Evolutionary conservation across 2,113 vertebrate species (phyloP).

Genomic region (Syngnathus scovelli): DNA sequence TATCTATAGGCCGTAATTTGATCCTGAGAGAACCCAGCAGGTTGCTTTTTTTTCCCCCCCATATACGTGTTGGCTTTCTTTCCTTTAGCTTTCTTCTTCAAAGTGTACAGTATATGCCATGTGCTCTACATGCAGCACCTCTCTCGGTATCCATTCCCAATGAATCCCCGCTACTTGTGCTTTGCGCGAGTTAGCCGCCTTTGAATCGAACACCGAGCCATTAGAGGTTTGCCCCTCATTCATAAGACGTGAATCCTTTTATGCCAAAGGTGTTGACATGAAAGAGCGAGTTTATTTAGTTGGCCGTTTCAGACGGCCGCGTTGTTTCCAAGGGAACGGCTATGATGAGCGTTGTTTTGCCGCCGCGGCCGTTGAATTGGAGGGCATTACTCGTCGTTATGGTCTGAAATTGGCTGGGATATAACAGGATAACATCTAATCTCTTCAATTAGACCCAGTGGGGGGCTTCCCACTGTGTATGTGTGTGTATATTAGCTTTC

Average conservation of each 20-base stretch:
- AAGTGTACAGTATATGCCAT: neutral
- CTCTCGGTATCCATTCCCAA: neutral
- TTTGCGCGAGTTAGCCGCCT: neutral
- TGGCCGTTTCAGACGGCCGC: conserved; percentile 48
- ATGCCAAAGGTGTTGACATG: conserved; percentile 8
- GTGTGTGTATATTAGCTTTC: conserved; percentile 26
- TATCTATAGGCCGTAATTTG: conserved; percentile 41
- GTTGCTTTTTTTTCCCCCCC: neutral
- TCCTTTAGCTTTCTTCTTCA: neutral
- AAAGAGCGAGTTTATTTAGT: conserved; percentile 38
- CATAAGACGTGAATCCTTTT: neutral
- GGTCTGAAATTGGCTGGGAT: conserved; percentile 65
- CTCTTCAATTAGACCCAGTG: conserved; percentile 68
- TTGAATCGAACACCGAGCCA: conserved; percentile 9
- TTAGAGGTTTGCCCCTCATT: neutral
- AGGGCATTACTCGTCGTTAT: conserved; percentile 60
- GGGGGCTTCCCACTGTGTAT: conserved; percentile 42
- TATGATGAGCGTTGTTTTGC: conserved; percentile 40
- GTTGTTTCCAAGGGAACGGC: conserved; percentile 66
- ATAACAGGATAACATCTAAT: conserved; percentile 69
- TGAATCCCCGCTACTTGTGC: neutral
- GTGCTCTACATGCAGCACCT: neutral
- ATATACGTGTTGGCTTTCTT: neutral
- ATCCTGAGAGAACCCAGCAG: conserved; percentile 18
- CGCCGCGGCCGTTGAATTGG: conserved; percentile 59